phyloP scores from a whole-genome alignment of 92 coral and sea anemone genomes.

The Phenganax stokvisi region DNA sequence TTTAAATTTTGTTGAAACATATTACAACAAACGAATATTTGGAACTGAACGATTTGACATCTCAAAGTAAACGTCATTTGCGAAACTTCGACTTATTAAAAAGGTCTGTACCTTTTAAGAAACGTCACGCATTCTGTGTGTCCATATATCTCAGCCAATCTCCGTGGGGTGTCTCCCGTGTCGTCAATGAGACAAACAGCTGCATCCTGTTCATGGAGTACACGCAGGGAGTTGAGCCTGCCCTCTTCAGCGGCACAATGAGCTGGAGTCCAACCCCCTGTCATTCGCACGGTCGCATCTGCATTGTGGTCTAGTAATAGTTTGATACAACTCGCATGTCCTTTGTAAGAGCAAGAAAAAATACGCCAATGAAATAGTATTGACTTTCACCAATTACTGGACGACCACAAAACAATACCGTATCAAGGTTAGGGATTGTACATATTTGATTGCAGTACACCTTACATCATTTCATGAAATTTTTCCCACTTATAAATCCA shows the following conservation, averaged over 20 bases:
- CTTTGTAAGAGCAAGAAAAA: slow-evolving; percentile 37
- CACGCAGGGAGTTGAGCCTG: slow-evolving; percentile 58
- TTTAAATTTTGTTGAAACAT: too few species aligned
- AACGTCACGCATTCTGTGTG: slow-evolving; percentile 70
- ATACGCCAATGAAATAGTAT: too few species aligned
- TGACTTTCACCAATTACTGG: too few species aligned
- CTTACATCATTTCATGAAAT: background rate
- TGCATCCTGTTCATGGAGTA: slow-evolving; percentile 70
- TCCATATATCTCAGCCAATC: slow-evolving; percentile 94
- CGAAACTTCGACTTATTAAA: too few species aligned
- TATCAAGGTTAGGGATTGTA: too few species aligned
- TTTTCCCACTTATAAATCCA: too few species aligned
- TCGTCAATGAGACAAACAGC: slow-evolving; percentile 74
- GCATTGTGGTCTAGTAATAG: slow-evolving; percentile 88
- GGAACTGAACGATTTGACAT: background rate
- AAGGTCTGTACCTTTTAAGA: slow-evolving; percentile 55
- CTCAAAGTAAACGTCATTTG: background rate
- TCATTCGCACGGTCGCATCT: slow-evolving; percentile 86
- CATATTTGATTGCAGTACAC: background rate
- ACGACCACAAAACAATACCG: too few species aligned
- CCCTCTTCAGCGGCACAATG: slow-evolving; percentile 99
- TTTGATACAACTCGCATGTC: slow-evolving; percentile 83
- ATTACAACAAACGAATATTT: too few species aligned
- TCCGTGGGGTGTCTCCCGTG: slow-evolving; percentile 72
- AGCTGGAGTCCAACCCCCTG: slow-evolving; percentile 99